Evolutionary conservation across 2,888 invertebrate species (phyloP).

Genomic region (Philaethria dido): DNA sequence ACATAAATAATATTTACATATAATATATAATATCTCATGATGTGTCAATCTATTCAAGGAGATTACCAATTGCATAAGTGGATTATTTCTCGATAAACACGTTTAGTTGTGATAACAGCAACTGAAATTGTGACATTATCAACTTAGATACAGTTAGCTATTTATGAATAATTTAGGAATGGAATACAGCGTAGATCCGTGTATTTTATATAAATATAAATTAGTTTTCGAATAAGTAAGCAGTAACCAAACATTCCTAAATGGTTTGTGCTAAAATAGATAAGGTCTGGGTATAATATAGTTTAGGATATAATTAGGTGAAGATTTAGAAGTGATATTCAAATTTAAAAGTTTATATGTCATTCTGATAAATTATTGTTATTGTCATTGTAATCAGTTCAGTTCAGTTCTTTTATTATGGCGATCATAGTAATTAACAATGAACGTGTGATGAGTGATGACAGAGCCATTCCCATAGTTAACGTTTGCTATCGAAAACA

Average conservation of each 20-base stretch:
- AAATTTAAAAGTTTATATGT: no score
- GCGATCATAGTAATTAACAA: no score
- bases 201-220: neutral
- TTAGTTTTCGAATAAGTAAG: neutral
- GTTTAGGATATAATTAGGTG: neutral
- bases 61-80: constrained; percentile 7
- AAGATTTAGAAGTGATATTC: neutral
- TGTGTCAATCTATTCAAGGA: constrained; percentile 5
- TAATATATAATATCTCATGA: constrained; percentile 5
- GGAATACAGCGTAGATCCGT: neutral
- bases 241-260: neutral
- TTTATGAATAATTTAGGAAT: neutral
- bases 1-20: constrained; percentile 6
- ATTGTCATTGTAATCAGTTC: no score
- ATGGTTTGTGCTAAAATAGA: neutral
- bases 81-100: neutral
- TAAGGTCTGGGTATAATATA: neutral
- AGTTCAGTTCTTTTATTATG: no score
- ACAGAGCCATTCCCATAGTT: no score
- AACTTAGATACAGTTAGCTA: neutral
- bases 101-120: constrained; percentile 1
- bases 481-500: no score
- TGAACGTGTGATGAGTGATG: no score
- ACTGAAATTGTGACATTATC: neutral
- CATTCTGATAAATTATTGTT: no score